These are phyloP conservation scores for Melikaiella ostensackeni DNA, from an alignment of 2,888 invertebrate genomes.

Conservation along the genomic window DNA sequence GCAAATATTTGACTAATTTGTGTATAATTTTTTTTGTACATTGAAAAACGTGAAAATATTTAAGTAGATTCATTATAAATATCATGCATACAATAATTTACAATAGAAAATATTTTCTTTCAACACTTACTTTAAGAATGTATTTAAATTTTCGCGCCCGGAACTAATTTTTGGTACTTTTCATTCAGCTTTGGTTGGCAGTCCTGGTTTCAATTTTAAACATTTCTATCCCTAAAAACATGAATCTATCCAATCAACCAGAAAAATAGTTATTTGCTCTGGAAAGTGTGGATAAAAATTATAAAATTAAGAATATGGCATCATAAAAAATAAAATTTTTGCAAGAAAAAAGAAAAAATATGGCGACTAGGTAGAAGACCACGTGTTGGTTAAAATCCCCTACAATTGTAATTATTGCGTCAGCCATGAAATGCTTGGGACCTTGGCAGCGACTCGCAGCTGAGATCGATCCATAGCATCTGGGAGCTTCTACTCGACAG, in stretches of 20 bases:
- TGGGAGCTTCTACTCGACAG: conserved; percentile 58
- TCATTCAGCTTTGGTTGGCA: background rate
- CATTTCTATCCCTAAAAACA: background rate
- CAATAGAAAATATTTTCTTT: too few relatives aligned
- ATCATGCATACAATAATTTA: too few relatives aligned
- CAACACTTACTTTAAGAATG: background rate
- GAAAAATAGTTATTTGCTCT: background rate
- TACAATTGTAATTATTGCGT: conserved; percentile 55
- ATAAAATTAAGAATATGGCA: background rate
- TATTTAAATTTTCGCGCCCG: background rate
- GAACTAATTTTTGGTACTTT: background rate
- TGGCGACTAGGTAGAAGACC: background rate
- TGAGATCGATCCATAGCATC: background rate
- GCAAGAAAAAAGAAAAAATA: background rate
- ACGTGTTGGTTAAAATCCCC: background rate
- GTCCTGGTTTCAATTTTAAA: background rate
- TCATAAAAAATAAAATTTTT: background rate
- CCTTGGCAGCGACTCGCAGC: conserved; percentile 26
- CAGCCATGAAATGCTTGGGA: conserved; percentile 60
- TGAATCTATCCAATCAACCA: background rate
- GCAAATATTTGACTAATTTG: too few relatives aligned
- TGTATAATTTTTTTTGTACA: too few relatives aligned
- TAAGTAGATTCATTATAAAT: too few relatives aligned
- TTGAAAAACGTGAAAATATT: too few relatives aligned
- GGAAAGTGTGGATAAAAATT: background rate